Base-by-base conservation (phyloP, 1,140 invertebrate genomes). In the Doryteuthis pealeii region DNA sequence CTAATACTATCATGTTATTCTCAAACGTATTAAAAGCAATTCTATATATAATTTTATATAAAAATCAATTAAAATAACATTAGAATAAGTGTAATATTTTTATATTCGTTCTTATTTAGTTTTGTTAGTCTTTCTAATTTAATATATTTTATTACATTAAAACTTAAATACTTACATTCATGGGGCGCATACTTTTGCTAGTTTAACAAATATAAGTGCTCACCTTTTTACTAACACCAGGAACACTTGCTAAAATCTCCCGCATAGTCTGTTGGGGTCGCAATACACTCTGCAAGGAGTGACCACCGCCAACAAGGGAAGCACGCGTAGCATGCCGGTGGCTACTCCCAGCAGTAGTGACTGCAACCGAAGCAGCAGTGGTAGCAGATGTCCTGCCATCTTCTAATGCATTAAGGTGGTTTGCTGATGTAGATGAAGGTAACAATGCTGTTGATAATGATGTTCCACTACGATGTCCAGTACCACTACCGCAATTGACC, bases 191-290 rank as follows among this genome's bases (percentile, higher is more conserved):
- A n/a, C n/a, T n/a, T n/a, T n/a, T n/a, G n/a, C n/a, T n/a, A n/a
- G n/a, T n/a, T n/a, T n/a, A n/a, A n/a, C n/a, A n/a, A n/a, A n/a
- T n/a, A n/a, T n/a, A n/a, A n/a, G 3, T 76, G 73, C 35, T 31
- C 79, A 84, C 82, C 79, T 87, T 88, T 65, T 95, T 91, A 86
- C 92, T 94, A 84, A 96, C 96, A 28, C 95, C 95, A 72, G 95
- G 95, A 83, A 96, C 94, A 72, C 94, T 94, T 22, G 94, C 94
- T 31, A 86, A 75, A 33, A 85, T 79, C 78, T 86, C 85, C 74
- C 80, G 76, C 78, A 86, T 79, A 54, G 84, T 86, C 73, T 83
- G 82, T 72, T 83, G 82, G 12, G 66, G 32, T 22, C 66, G 22
- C 18, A 32, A 22, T 22, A 33, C 32, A 31, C 66, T 26, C 66